Evolutionary conservation across 2,888 invertebrate species (phyloP), one percentile per base, ranked within the genome.

Genomic region (Chrysodeixis includens): DNA sequence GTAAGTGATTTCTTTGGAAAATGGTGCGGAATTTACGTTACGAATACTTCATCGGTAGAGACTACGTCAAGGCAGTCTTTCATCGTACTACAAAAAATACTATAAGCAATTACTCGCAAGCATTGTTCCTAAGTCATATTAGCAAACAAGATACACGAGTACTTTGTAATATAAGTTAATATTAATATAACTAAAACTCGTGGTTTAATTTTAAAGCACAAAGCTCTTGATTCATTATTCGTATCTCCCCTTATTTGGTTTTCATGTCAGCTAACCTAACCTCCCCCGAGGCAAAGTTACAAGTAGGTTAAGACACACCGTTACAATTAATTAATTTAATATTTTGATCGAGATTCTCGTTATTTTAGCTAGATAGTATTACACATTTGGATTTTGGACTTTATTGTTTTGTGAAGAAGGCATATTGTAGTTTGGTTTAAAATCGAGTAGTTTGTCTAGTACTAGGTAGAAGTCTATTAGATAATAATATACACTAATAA

Each of bases 321-420:
- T 59, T 51, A 70, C 44, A 49, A 59, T 71, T 74, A 76, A 76
- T 71, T 73, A 59, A 61, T 62, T 69, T 63, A 20, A 56, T 59
- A 74, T 62, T 74, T 62, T 67, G 56, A 53, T 40, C n/a, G 44
- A 16, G 14, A 44, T 61, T 74, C 69, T 49, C 59, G 35, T 69
- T 22, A 68, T 58, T 68, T 46, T 55, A 22, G 7, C 22, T 12
- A 26, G 12, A 22, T 52, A n/a, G 4, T 26, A 26, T 52, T 22
- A 26, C 5, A 26, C 7, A 52, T 26, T 22, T 7, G 4, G 20
- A 52, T 22, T 20, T 20, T 52, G n/a, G 14, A 12, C 5, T 10
- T 10, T 44, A n/a, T 26, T 22, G 46, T 49, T 20, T 4, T 16
- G 9, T 18, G 46, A 9, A 16, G 46, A 16, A 9, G 8, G 8